These are phyloP conservation scores for Uria aalge DNA, from an alignment of 2,113 vertebrate species.

Conservation along the genomic window DNA sequence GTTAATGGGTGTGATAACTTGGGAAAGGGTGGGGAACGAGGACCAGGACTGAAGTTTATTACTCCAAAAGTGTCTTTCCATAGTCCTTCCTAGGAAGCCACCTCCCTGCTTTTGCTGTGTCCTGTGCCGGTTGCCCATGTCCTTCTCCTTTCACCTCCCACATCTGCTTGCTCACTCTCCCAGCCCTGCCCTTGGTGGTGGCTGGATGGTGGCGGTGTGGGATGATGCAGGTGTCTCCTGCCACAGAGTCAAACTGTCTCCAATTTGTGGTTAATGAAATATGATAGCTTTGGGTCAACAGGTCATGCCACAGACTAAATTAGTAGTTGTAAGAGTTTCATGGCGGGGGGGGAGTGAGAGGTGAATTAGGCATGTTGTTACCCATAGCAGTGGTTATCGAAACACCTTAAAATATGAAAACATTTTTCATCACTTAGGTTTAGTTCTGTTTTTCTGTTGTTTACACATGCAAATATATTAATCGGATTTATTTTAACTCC, in stretches of 20 bases:
- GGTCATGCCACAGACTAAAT: neutral
- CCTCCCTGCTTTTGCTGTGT: neutral
- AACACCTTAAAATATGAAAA: neutral
- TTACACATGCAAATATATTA: neutral
- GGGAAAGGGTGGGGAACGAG: neutral
- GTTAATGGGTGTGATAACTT: neutral
- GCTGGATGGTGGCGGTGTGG: neutral
- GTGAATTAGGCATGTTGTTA: neutral
- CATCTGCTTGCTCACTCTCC: neutral
- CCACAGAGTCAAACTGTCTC: neutral
- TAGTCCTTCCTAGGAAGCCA: neutral
- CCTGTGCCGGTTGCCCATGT: neutral
- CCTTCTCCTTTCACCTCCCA: neutral
- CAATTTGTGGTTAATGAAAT: neutral
- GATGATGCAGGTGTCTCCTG: neutral
- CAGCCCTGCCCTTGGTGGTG: neutral
- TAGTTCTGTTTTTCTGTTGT: neutral
- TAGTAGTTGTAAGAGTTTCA: neutral
- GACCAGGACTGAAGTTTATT: neutral
- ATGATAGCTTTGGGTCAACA: neutral
- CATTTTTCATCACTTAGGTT: neutral
- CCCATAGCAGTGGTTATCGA: neutral
- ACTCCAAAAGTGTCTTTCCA: neutral
- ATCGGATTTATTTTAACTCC: neutral
- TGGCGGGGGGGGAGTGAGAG: rapidly evolving